Conservation (phyloP, 2,888 invertebrate species). For the Lingula anatina region DNA sequence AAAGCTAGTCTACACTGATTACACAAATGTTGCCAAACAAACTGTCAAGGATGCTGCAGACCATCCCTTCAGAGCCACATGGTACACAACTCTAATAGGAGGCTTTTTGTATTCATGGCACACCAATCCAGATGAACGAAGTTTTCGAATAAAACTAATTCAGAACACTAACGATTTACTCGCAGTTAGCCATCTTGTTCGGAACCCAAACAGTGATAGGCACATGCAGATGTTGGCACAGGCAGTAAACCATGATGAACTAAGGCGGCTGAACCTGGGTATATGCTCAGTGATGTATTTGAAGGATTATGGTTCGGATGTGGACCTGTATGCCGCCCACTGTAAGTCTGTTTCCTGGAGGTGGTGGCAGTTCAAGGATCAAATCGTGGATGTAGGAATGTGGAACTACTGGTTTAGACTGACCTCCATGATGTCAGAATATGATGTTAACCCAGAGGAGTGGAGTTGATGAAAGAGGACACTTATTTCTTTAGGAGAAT, state of each 20-base stretch:
- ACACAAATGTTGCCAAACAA: conserved; percentile 68
- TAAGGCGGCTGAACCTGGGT: conserved; percentile 68
- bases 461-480: too few relatives aligned
- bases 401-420: conserved; percentile 71
- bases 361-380: conserved; percentile 63
- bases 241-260: conserved; percentile 66
- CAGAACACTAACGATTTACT: conserved; percentile 63
- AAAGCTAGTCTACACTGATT: conserved; percentile 69
- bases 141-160: conserved; percentile 63
- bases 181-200: conserved; percentile 63
- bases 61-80: conserved; percentile 64
- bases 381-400: conserved; percentile 79
- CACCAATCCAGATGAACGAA: conserved; percentile 69
- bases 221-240: conserved; percentile 65
- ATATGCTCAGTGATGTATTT: conserved; percentile 75
- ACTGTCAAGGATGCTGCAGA: conserved; percentile 63
- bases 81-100: conserved; percentile 54
- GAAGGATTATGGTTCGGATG: conserved; percentile 65
- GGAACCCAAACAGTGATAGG: conserved; percentile 63
- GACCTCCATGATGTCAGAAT: conserved; percentile 73
- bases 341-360: conserved; percentile 72
- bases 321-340: conserved; percentile 70
- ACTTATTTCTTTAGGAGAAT: too few relatives aligned
- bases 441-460: conserved; percentile 71
- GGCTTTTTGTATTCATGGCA: conserved; percentile 46